Percentiles rank a stretch among this genome's conserved stretches.
phyloP scores from a whole-genome alignment of 2,888 invertebrate species.

The Ischnus inquisitorius region DNA sequence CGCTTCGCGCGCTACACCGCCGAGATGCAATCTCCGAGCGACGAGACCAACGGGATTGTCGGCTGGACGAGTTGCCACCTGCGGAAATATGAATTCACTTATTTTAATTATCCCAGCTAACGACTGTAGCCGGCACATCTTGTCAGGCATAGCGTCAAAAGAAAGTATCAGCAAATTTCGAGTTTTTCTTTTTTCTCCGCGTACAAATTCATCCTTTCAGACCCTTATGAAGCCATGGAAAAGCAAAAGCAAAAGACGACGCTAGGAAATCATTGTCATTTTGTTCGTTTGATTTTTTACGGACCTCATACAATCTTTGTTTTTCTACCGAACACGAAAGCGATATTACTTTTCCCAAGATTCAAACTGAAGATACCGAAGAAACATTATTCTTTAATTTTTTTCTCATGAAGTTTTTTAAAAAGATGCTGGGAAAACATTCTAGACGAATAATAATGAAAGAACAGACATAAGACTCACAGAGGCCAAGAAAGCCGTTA shows the following conservation, averaged over 20 bases:
- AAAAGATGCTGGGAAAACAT: not conserved
- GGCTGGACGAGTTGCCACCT: conserved; percentile 93
- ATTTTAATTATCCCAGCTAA: conserved; percentile 1
- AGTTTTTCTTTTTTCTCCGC: too few species aligned
- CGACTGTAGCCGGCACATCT: conserved; percentile 76
- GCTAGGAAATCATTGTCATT: too few species aligned
- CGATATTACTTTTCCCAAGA: too few species aligned
- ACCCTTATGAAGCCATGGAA: too few species aligned
- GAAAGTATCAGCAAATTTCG: not conserved
- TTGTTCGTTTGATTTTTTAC: too few species aligned
- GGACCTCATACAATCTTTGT: too few species aligned
- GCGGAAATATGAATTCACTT: conserved; percentile 56
- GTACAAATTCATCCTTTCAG: too few species aligned
- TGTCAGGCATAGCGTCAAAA: not conserved
- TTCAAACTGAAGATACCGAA: too few species aligned
- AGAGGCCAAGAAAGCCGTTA: conserved; percentile 63
- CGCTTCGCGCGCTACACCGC: conserved; percentile 95
- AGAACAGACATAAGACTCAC: not conserved
- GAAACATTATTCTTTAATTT: not conserved
- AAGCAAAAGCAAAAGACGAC: too few species aligned
- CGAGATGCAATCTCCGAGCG: conserved; percentile 96
- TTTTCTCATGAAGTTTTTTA: not conserved
- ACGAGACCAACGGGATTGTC: conserved; percentile 97
- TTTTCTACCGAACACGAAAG: too few species aligned
- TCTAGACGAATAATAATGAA: conserved; percentile 89